These are phyloP conservation scores for Carduelis carduelis DNA, from an alignment of 2,797 vertebrate genomes.

Conservation along the genomic window DNA sequence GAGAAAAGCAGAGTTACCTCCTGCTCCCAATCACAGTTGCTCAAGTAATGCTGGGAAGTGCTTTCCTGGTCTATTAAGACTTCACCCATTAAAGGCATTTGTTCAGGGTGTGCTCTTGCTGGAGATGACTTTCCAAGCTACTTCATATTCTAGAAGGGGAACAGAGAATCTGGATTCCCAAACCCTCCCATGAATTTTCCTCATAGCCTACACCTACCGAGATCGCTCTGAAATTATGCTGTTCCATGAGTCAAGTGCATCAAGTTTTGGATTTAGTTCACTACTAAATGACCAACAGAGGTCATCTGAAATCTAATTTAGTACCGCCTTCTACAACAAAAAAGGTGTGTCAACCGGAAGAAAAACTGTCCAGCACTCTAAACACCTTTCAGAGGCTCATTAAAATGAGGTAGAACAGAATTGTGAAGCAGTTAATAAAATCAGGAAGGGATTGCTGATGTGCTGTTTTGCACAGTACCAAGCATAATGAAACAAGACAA, in stretches of 20 bases:
- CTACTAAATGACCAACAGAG: background rate
- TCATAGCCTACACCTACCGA: background rate
- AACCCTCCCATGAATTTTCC: background rate
- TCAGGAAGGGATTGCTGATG: background rate
- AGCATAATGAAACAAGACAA: background rate
- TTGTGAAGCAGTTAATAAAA: background rate
- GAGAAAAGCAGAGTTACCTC: background rate
- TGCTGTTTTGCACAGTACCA: background rate
- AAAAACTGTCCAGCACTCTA: background rate
- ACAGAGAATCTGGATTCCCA: background rate
- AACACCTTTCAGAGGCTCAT: background rate
- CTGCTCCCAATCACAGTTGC: background rate
- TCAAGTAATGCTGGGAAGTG: background rate
- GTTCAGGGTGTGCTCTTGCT: background rate
- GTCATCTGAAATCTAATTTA: background rate
- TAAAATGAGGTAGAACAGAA: conserved; percentile 2
- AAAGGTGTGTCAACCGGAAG: background rate
- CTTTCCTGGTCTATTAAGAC: background rate
- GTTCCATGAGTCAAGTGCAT: background rate
- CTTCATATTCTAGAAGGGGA: background rate
- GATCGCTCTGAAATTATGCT: background rate
- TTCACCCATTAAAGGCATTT: background rate
- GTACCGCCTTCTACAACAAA: background rate
- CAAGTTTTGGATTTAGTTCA: background rate
- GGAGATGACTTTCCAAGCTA: background rate